Evolutionary conservation across 2,113 vertebrate species (phyloP).

Genomic region (Psephotus haematonotus): DNA sequence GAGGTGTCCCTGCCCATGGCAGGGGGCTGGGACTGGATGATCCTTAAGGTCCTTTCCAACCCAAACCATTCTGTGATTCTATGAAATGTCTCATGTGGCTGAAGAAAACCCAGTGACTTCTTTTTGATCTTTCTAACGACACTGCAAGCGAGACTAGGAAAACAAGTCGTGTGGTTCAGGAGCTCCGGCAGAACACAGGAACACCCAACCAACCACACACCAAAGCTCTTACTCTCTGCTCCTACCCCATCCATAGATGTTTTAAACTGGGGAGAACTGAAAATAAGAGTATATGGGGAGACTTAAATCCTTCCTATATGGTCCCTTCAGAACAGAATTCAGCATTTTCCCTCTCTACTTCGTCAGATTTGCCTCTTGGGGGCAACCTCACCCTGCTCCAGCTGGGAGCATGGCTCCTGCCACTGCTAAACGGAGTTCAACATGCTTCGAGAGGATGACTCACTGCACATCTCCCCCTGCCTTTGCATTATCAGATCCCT

Average conservation of each 20-base stretch:
- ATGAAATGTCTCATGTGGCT: neutral
- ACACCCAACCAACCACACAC: neutral
- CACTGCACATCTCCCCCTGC: neutral
- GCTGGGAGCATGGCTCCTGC: neutral
- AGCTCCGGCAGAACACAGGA: neutral
- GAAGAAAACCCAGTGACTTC: neutral
- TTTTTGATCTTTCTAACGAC: constrained; percentile 46
- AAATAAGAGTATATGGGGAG: neutral
- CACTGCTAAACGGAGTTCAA: neutral
- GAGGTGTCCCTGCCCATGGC: neutral
- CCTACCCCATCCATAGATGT: neutral
- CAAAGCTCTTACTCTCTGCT: neutral
- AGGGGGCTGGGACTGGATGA: neutral
- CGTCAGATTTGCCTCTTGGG: constrained; percentile 46
- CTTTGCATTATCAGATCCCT: neutral
- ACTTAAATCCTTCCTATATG: neutral
- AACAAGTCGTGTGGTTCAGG: neutral
- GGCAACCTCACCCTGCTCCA: constrained; percentile 28
- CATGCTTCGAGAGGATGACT: neutral
- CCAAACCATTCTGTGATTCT: neutral
- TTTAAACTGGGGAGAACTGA: neutral
- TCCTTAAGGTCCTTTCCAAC: neutral
- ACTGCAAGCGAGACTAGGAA: neutral
- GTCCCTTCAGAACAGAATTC: neutral
- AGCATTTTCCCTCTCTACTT: neutral